These are phyloP conservation scores for Zapornia atra DNA, from an alignment of 2,113 vertebrate genomes.

Conservation along the genomic window DNA sequence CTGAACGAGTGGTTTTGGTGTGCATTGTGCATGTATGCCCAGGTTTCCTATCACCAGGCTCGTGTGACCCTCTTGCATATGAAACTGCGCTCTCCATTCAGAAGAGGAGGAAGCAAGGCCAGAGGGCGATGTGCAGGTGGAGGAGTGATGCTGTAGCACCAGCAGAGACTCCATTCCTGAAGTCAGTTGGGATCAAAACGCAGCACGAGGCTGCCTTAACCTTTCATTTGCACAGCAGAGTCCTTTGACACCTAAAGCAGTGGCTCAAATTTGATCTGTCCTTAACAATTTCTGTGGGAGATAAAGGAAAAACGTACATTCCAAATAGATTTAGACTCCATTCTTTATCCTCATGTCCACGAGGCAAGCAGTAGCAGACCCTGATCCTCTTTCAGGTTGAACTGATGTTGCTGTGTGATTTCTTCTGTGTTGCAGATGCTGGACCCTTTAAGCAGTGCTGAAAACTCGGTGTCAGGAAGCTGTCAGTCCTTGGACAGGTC, in stretches of 20 bases:
- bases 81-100: neutral
- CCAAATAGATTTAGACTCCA: neutral
- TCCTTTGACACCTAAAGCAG: neutral
- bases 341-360: neutral
- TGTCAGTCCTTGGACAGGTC: conserved; percentile 95
- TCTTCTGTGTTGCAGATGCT: conserved; percentile 80
- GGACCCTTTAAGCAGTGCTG: conserved; percentile 93
- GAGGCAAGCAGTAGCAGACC: neutral
- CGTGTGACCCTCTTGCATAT: neutral
- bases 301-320: neutral
- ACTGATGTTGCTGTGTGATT: neutral
- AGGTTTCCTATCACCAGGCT: conserved; percentile 3
- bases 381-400: neutral
- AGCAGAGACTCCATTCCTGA: neutral
- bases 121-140: conserved; percentile 4
- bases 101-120: conserved; percentile 3
- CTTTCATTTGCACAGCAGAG: neutral
- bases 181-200: neutral
- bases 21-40: neutral
- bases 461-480: conserved; percentile 93
- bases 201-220: neutral
- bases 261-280: neutral
- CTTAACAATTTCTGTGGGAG: neutral
- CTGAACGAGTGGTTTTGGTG: neutral
- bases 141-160: neutral